Evolutionary conservation across 1,140 invertebrate genomes (phyloP), one percentile per base, ranked within the genome.

Genomic region (Nymphalis io): DNA sequence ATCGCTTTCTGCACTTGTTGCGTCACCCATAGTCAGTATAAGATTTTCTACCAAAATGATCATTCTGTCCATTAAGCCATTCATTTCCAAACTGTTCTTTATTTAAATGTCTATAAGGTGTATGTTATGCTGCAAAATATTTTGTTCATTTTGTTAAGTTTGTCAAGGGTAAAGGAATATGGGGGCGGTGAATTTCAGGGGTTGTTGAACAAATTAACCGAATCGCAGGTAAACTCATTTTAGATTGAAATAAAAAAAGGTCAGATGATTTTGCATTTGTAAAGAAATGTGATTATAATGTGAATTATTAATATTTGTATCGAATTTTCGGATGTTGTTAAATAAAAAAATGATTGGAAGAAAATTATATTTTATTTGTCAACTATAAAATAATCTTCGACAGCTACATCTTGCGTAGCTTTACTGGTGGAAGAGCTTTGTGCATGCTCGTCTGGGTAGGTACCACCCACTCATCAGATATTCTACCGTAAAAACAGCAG

Each of bases 221-320:
- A 83, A 78, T 83, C 73, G 76, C 88, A 90, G 88, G 88, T 90
- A 90, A 83, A 87, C 75, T 85, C 65, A 87, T 85, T 84, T 85
- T 62, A 68, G 65, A 61, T 62, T 62, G 21, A 65, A 60, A 61
- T 70, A 73, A 77, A 84, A 83, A 83, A 83, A 79, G 68, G 65
- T 84, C 63, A 67, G 59, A 76, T 78, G 72, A 81, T 82, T 86
- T 84, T 79, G 78, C 80, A 81, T 84, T 85, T 85, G 76, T 82
- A 76, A 73, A 67, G 63, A 74, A 55, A 72, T 73, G 58, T 67
- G 68, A 79, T 83, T 76, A 69, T 58, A 72, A 75, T 72, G 67
- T 80, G 57, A 70, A 74, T 71, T 74, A 72, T 75, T 70, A 62
- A 69, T 75, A 58, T 72, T 68, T 48, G 51, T 71, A 68, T 65